Conservation (phyloP, 2,797 vertebrate species). For the Anisognathus igniventris region DNA sequence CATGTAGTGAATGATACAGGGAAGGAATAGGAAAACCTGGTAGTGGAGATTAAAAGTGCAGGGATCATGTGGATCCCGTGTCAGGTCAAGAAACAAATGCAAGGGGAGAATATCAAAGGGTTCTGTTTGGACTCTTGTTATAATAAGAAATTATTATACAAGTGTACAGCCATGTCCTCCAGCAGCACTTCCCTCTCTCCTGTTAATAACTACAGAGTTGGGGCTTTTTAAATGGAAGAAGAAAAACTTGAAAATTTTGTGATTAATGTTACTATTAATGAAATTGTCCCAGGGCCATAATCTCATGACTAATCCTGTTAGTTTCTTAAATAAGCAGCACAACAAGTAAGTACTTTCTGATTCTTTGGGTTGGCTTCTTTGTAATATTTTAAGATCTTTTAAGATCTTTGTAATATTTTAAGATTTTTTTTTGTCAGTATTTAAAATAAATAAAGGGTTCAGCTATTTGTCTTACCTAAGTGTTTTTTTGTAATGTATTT, state of each 20-base stretch:
- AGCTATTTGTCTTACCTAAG: not conserved
- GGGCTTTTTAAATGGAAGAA: not conserved
- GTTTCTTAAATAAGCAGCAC: not conserved
- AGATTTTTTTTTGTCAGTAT: not conserved
- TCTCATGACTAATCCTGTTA: not conserved
- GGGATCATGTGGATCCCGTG: not conserved
- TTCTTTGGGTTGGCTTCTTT: not conserved
- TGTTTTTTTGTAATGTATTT: not conserved
- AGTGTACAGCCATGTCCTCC: not conserved
- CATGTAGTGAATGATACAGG: slow-evolving; percentile 39
- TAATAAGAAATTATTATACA: not conserved
- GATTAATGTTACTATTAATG: not conserved
- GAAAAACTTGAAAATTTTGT: not conserved
- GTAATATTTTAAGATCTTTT: not conserved
- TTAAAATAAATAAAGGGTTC: not conserved
- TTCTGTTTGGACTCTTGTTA: not conserved
- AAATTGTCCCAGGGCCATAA: not conserved
- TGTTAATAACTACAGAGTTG: not conserved
- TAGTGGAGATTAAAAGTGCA: slow-evolving; percentile 47
- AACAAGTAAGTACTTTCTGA: not conserved
- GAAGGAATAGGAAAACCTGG: slow-evolving; percentile 41
- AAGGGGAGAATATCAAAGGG: slow-evolving; percentile 24
- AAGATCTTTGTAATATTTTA: not conserved
- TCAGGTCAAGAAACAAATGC: slow-evolving; percentile 17
- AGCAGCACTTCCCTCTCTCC: not conserved